A percentile compares a stretch with the other conserved stretches of the same genome.
These are phyloP conservation scores for Clarias pachynema DNA, from an alignment of 2,797 vertebrate species.

Conservation along the genomic window DNA sequence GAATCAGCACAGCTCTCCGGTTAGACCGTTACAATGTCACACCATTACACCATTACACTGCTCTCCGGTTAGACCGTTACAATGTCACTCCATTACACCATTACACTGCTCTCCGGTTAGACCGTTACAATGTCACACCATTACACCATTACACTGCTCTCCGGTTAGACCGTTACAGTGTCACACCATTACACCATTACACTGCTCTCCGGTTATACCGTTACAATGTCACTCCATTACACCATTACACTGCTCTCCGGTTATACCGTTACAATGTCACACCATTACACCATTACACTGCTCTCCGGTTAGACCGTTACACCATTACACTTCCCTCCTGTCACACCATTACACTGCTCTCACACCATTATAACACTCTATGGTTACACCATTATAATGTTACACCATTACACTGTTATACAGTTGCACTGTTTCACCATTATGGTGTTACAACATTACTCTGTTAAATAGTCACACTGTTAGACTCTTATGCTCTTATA, in stretches of 20 bases:
- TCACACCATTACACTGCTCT: background rate
- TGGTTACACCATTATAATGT: background rate
- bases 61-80: background rate
- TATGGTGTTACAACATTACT: background rate
- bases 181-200: background rate
- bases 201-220: background rate
- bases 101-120: background rate
- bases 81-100: background rate
- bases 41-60: background rate
- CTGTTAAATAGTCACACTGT: background rate
- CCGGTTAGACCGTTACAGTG: background rate
- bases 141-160: background rate
- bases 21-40: background rate
- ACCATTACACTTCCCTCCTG: background rate
- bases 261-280: background rate
- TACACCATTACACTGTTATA: background rate
- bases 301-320: background rate
- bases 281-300: too few species aligned
- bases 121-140: background rate
- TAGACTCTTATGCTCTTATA: background rate
- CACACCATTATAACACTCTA: background rate
- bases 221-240: background rate
- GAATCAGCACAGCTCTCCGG: background rate
- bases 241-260: background rate
- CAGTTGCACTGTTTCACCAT: background rate